phyloP scores from a whole-genome alignment of 1,140 invertebrate species.

The Steinernema feltiae region DNA sequence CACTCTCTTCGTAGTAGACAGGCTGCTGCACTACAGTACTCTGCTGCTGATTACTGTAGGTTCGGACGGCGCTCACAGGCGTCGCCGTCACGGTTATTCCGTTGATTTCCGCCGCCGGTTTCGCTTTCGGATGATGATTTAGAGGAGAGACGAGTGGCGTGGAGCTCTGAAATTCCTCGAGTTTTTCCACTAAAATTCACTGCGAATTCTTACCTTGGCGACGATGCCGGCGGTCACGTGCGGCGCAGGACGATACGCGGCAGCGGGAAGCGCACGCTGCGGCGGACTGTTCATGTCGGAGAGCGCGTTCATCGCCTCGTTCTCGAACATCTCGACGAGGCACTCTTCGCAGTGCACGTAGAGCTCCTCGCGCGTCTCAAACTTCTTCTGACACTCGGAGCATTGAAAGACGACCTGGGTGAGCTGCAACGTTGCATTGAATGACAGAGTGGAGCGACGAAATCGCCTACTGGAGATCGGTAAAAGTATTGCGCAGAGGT shows the following conservation, averaged over 20 bases:
- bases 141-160: not conserved
- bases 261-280: not conserved
- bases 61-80: not conserved
- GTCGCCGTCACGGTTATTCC: not conserved
- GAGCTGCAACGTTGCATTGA: not conserved
- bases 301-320: not conserved
- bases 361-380: not conserved
- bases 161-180: not conserved
- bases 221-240: not conserved
- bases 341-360: slow-evolving; percentile 14
- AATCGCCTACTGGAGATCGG: not conserved
- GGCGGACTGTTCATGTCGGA: not conserved
- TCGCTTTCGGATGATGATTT: not conserved
- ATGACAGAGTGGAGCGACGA: not conserved
- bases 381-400: slow-evolving; percentile 8
- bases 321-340: not conserved
- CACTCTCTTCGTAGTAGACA: not conserved
- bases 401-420: not conserved
- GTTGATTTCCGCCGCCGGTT: not conserved
- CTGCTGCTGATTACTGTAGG: not conserved
- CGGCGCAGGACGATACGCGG: not conserved
- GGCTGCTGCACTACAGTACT: not conserved
- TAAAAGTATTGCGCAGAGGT: not conserved
- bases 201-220: not conserved
- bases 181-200: not conserved